A percentile compares a stretch with the other conserved stretches of the same genome.
phyloP scores from a whole-genome alignment of 2,113 vertebrate species.

The Callionymus lyra region DNA sequence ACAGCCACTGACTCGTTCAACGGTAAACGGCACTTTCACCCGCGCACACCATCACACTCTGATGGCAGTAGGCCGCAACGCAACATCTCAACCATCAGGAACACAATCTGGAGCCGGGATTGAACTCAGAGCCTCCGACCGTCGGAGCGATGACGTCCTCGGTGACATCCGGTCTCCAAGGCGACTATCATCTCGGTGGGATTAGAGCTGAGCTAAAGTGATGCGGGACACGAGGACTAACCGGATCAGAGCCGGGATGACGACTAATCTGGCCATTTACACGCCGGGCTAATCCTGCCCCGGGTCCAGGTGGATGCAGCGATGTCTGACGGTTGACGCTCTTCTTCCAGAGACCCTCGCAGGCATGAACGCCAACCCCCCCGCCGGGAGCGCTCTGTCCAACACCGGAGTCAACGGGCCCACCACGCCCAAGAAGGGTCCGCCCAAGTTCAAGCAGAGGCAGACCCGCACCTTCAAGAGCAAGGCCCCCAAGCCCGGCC shows the following conservation, averaged over 20 bases:
- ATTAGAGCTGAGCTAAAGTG: too few relatives aligned
- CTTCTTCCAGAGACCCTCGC: constrained; percentile 19
- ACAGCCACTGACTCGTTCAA: too few relatives aligned
- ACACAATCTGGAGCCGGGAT: too few relatives aligned
- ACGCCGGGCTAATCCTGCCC: constrained; percentile 41
- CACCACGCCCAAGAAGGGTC: constrained; percentile 87
- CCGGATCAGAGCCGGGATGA: too few relatives aligned
- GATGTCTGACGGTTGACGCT: constrained; percentile 6
- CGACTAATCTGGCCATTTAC: constrained; percentile 44
- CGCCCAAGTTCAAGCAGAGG: constrained; percentile 96
- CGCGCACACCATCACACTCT: too few relatives aligned
- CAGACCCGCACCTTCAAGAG: constrained; percentile 95
- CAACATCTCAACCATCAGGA: too few relatives aligned
- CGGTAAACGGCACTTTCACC: too few relatives aligned
- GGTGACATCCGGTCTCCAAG: too few relatives aligned
- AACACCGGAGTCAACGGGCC: constrained; percentile 54
- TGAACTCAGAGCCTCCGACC: too few relatives aligned
- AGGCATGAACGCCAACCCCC: constrained; percentile 66
- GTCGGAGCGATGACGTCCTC: too few relatives aligned
- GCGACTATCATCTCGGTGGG: constrained; percentile 28
- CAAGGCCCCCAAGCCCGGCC: constrained; percentile 94
- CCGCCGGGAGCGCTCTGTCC: constrained; percentile 69
- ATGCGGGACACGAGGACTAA: too few relatives aligned
- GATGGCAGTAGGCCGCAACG: too few relatives aligned
- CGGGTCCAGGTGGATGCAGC: constrained; percentile 30